These are phyloP conservation scores for Eubucco bourcierii DNA, from an alignment of 2,113 vertebrate species.

Conservation along the genomic window DNA sequence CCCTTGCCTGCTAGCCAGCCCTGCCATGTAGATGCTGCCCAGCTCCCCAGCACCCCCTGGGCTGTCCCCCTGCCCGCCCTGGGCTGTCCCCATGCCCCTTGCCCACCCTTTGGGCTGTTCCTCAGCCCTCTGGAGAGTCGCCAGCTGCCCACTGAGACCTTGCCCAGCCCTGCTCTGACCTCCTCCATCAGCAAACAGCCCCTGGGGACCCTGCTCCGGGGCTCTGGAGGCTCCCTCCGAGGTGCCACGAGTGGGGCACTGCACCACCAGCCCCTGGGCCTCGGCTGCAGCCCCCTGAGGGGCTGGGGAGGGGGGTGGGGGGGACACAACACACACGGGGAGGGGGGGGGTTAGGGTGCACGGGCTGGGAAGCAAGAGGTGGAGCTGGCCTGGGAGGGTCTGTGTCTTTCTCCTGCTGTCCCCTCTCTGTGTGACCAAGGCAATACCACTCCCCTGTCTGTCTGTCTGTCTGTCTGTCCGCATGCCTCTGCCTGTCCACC, in stretches of 20 bases:
- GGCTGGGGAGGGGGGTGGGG: neutral
- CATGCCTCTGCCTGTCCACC: constrained; percentile 66
- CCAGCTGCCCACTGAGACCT: constrained; percentile 2
- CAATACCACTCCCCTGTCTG: constrained; percentile 58
- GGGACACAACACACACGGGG: fast-evolving
- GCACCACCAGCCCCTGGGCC: neutral
- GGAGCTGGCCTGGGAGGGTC: constrained; percentile 36
- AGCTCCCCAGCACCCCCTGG: constrained; percentile 1
- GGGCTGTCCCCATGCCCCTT: neutral
- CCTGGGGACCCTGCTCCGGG: neutral
- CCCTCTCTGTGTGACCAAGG: constrained; percentile 62
- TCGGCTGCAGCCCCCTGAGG: neutral
- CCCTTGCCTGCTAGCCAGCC: constrained; percentile 55
- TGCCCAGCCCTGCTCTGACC: neutral
- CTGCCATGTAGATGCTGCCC: constrained; percentile 38
- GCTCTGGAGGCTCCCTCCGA: neutral
- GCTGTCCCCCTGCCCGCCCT: neutral
- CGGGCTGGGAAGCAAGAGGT: constrained; percentile 54
- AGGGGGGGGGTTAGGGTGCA: neutral
- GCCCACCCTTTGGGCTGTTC: constrained; percentile 8
- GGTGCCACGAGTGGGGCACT: fast-evolving
- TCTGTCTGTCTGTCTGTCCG: constrained; percentile 27
- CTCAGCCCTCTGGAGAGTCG: neutral
- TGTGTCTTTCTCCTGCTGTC: constrained; percentile 37
- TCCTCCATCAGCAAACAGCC: neutral